Evolutionary conservation across 2,888 invertebrate genomes (phyloP), one percentile per base, ranked within the genome.

Genomic region (Megastigmus dorsalis): DNA sequence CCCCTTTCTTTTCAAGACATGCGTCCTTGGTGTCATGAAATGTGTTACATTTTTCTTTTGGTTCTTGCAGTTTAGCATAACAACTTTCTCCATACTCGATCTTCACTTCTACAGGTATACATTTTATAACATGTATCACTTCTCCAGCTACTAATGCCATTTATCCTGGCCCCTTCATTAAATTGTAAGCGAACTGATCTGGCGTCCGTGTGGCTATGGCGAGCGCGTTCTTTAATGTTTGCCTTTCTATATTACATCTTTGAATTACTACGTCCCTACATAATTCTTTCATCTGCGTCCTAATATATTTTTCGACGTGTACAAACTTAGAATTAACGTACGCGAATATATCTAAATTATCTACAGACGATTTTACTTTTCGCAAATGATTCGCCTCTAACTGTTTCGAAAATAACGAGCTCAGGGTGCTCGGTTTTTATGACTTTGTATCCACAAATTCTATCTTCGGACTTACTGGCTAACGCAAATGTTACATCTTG

Each of bases 271-370:
- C 76, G n/a, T 84, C 78, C 0, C 59, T 9, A 26, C 82, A 82
- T 0, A 82, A 28, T 5, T 45, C 7, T 13, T 75, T 52, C 0
- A 84, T 20, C n/a, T 77, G 71, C 4, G 78, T 75, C 59, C 82
- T 81, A 0, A 79, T 59, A 55, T 82, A 82, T 7, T 81, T 79
- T 63, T 83, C 81, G 0, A 79, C 68, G 45, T 83, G 83, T 3
- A 83, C 62, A 10, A 83, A 83, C 60, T 83, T 83, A 0, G 77
- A 72, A 26, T 80, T 83, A 0, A 81, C 68, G 45, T 82, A 82
- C 0, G 66, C 38, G 13, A 80, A 79, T 2, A 82, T 52, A 48
- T 82, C 79, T 0, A 79, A n/a, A 13, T 57, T 57, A 0, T n/a
- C 2, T 13, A 23, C 13, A 0, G 38, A 23, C 9, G 30, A 15